These are phyloP conservation scores for Beris morrisii DNA, from an alignment of 2,888 invertebrate species.

Conservation along the genomic window DNA sequence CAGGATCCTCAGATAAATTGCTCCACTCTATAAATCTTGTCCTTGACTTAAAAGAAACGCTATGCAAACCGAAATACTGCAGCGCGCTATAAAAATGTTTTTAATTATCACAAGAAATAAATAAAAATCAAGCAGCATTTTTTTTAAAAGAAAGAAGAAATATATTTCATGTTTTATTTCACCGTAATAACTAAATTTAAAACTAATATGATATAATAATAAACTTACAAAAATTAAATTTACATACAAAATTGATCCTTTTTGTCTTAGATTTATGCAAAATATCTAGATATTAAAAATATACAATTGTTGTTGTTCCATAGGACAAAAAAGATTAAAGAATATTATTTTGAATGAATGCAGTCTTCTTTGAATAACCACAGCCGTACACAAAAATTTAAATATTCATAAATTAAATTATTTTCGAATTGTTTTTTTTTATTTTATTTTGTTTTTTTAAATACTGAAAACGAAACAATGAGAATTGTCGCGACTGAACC, in stretches of 20 bases:
- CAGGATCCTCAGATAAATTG: no score
- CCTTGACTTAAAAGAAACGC: no score
- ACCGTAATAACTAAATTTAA: neutral
- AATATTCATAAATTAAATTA: neutral
- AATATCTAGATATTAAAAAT: conserved; percentile 1
- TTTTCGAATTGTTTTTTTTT: neutral
- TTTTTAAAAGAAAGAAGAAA: no score
- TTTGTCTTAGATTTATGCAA: neutral
- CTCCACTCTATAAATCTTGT: no score
- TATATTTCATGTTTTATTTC: no score
- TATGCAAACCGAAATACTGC: no score
- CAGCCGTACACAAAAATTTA: conserved; percentile 18
- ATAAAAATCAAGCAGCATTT: no score
- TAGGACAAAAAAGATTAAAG: conserved; percentile 6
- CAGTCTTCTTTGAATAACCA: conserved; percentile 27
- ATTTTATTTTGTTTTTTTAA: neutral
- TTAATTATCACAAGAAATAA: no score
- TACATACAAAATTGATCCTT: neutral
- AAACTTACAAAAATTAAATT: neutral
- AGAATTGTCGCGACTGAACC: neutral
- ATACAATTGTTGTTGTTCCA: conserved; percentile 15
- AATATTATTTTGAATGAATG: conserved; percentile 8
- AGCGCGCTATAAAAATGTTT: no score
- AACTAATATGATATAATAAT: neutral
- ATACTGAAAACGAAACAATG: neutral